Evolutionary conservation across 2,113 vertebrate genomes (phyloP).

Genomic region (Laterallus jamaicensis): DNA sequence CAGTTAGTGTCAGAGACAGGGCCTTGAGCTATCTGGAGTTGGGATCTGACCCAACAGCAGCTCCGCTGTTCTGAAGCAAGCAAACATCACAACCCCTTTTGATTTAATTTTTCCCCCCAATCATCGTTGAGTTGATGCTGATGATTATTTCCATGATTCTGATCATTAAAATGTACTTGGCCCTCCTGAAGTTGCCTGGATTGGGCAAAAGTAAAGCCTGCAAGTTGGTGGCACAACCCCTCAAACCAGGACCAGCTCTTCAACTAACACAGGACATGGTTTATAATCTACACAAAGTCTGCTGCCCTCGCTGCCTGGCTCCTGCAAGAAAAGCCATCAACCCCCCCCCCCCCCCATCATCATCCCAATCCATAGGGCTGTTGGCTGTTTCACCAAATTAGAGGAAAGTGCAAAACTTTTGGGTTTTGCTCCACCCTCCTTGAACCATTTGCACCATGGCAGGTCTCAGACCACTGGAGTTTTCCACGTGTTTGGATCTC

Average conservation of each 20-base stretch:
- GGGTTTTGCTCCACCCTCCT: not conserved
- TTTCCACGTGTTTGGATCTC: not conserved
- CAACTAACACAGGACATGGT: not conserved
- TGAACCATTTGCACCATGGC: not conserved
- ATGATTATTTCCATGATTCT: not conserved
- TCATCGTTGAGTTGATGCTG: not conserved
- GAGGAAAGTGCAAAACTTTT: not conserved
- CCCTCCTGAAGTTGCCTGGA: not conserved
- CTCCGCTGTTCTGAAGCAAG: not conserved
- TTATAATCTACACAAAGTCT: not conserved
- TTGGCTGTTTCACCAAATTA: not conserved
- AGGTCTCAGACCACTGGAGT: not conserved
- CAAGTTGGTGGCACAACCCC: accelerated
- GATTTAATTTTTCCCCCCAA: not conserved
- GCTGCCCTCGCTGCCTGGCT: not conserved
- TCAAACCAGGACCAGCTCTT: not conserved
- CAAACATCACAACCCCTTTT: not conserved
- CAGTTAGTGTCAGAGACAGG: not conserved
- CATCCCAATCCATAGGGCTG: not conserved
- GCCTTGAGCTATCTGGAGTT: not conserved
- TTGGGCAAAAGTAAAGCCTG: not conserved
- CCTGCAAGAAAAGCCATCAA: not conserved
- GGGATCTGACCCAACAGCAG: not conserved
- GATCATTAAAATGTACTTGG: not conserved
- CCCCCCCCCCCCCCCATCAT: accelerated